Base-by-base conservation (phyloP, 2,797 vertebrate species). In the Crocidura indochinensis region DNA sequence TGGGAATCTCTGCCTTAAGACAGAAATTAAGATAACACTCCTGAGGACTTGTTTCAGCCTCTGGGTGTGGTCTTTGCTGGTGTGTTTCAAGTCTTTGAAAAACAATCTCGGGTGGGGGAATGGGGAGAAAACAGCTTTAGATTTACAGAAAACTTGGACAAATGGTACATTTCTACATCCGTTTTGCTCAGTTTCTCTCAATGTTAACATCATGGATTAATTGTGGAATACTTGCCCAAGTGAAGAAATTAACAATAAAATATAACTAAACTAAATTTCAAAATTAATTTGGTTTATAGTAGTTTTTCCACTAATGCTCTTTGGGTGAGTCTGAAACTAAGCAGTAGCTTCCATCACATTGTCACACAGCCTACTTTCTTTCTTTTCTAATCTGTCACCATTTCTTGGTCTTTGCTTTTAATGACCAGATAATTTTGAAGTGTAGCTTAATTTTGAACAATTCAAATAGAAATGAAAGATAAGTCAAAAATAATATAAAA, bases 381-480 rank as follows among this genome's bases (percentile, higher is more conserved):
- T 83, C 46, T 62, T 19, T 46, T 71, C 9, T 2, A 47, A 19
- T 77, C 10, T 51, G 20, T 19, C 38, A 47, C n/a, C 38, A 4
- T 27, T 79, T 51, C 74, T 72, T 12, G 31, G 27, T n/a, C n/a
- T 75, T 80, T 17, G 24, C 47, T 78, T 69, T 69, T 26, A 4
- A 19, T 19, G 76, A 47, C n/a, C 22, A 26, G 84, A 78, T 53
- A 3, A 26, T 69, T 83, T 88, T 83, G 77, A 83, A 31, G 64
- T 75, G 10, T 83, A 67, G 46, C 22, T 84, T 81, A 73, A 67
- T 75, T 67, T 71, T 53, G n/a, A n/a, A n/a, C n/a, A n/a, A n/a
- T 87, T 84, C 46, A 56, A 71, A 60, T 19, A 38, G 24, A 81
- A 84, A 49, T n/a, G 64, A 78, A 64, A 87, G 26, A 77, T 84